A percentile compares a stretch with the other conserved stretches of the same genome.
phyloP scores from a whole-genome alignment of 2,888 invertebrate species.

The Sussaba pulchella region DNA sequence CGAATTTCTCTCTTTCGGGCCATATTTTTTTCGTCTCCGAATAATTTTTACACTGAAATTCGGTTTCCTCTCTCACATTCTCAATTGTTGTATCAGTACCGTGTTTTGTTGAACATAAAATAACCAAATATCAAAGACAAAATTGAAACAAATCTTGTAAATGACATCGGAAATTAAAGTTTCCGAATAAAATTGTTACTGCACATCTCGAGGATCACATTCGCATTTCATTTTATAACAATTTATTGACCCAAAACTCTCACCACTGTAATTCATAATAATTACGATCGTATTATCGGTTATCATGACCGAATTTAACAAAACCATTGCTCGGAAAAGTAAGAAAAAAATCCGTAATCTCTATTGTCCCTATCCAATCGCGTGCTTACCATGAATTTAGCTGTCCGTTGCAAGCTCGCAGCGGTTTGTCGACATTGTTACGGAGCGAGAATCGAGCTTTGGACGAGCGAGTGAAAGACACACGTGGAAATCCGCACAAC shows the following conservation, averaged over 20 bases:
- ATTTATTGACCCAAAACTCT: neutral
- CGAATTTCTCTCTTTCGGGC: too few species aligned
- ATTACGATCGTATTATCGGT: neutral
- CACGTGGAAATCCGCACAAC: slow-evolving; percentile 18
- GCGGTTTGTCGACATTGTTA: slow-evolving; percentile 18
- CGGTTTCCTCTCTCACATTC: too few species aligned
- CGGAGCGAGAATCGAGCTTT: slow-evolving; percentile 4
- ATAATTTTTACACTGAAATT: too few species aligned
- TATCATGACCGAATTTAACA: neutral
- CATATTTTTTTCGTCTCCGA: too few species aligned
- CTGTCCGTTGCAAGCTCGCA: slow-evolving; percentile 8
- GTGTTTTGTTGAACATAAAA: too few species aligned
- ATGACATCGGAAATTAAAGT: too few species aligned
- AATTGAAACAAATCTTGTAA: too few species aligned
- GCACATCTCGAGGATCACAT: too few species aligned
- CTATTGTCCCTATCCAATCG: neutral
- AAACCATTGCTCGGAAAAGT: neutral
- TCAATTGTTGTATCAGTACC: too few species aligned
- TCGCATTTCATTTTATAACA: too few species aligned
- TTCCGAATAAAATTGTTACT: too few species aligned
- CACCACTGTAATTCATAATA: neutral
- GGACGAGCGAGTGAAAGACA: slow-evolving; percentile 25
- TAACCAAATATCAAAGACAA: too few species aligned
- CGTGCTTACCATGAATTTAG: neutral
- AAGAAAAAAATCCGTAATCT: neutral